These are phyloP conservation scores for Nycticryphes semicollaris DNA, from an alignment of 2,113 vertebrate species.

Conservation along the genomic window DNA sequence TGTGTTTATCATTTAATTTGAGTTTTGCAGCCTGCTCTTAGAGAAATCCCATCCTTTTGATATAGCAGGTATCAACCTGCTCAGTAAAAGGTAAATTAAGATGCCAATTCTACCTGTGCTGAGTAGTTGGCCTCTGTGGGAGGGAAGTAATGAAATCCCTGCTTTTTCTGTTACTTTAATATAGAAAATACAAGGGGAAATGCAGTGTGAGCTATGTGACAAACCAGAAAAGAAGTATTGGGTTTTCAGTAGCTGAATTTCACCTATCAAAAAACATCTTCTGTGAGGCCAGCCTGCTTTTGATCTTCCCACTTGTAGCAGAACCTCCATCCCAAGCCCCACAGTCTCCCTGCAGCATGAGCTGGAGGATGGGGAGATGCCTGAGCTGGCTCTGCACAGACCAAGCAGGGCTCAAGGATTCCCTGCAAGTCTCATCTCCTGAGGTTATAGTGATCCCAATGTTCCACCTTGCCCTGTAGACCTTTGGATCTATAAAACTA, in stretches of 20 bases:
- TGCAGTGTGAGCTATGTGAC: background rate
- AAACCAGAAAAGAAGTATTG: background rate
- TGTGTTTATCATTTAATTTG: background rate
- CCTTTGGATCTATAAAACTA: background rate
- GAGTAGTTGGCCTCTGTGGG: constrained; percentile 25
- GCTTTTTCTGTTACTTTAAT: background rate
- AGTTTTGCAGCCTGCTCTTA: background rate
- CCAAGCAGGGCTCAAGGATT: background rate
- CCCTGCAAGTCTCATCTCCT: background rate
- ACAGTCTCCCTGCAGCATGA: background rate
- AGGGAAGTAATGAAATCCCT: constrained; percentile 7
- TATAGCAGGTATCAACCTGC: background rate
- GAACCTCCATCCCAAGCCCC: background rate
- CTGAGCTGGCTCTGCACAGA: background rate
- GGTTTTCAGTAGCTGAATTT: background rate
- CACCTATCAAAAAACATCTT: background rate
- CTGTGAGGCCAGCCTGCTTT: background rate
- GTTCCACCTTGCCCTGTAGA: background rate
- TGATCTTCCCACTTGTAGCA: background rate
- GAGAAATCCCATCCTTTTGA: background rate
- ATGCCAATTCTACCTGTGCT: background rate
- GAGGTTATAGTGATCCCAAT: accelerated
- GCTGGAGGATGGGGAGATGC: background rate
- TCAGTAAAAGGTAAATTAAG: constrained; percentile 21
- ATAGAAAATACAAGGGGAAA: background rate